Conservation (phyloP, 2,888 invertebrate species). For the Drosophila quasianomalipes region DNA sequence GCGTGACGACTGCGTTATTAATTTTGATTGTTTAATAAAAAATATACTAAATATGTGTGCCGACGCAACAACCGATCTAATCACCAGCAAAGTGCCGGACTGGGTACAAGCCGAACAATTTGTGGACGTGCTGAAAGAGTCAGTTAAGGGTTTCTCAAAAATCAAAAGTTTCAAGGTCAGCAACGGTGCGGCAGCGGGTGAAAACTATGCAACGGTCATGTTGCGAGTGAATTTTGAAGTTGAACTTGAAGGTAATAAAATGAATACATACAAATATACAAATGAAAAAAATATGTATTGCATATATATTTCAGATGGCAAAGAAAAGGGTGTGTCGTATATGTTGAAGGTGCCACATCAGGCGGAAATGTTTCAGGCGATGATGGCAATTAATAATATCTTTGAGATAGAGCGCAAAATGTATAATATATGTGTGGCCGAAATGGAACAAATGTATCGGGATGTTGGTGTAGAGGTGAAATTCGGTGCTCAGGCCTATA, state of each 20-base stretch:
- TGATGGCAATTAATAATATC: conserved; percentile 50
- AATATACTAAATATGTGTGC: conserved; percentile 30
- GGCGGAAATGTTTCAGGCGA: conserved; percentile 28
- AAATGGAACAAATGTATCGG: conserved; percentile 74
- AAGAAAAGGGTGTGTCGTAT: conserved; percentile 53
- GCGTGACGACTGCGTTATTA: not conserved
- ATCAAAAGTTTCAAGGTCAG: conserved; percentile 48
- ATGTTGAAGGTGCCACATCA: conserved; percentile 67
- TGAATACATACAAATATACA: too few species aligned
- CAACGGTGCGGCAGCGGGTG: conserved; percentile 71
- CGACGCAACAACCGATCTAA: conserved; percentile 20
- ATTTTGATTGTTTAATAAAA: conserved; percentile 1
- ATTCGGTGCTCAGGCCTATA: conserved; percentile 69
- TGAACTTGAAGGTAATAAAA: conserved; percentile 68
- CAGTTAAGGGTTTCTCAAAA: conserved; percentile 48
- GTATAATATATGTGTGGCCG: conserved; percentile 72
- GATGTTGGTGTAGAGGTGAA: conserved; percentile 62
- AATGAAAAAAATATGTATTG: not conserved
- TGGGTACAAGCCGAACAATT: conserved; percentile 61
- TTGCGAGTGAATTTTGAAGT: conserved; percentile 70
- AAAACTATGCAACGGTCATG: conserved; percentile 83
- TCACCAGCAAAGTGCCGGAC: conserved; percentile 39
- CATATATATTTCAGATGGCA: conserved; percentile 37
- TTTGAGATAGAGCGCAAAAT: conserved; percentile 76
- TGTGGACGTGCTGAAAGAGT: conserved; percentile 45